These are phyloP conservation scores for Sminthopsis crassicaudata DNA, from an alignment of 2,113 vertebrate species.

Conservation along the genomic window DNA sequence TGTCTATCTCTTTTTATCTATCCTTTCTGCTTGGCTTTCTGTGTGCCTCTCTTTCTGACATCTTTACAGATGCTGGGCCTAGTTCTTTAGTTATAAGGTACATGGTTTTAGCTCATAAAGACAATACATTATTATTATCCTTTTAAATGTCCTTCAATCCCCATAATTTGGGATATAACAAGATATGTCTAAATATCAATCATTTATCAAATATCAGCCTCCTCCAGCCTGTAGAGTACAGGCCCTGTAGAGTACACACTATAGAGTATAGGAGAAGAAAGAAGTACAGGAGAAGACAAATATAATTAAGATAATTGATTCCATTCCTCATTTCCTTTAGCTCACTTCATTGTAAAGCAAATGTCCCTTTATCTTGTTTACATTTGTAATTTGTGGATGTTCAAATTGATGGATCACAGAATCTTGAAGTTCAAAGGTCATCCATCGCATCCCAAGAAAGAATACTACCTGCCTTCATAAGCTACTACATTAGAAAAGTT, in stretches of 20 bases:
- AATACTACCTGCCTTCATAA: background rate
- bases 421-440: background rate
- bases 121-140: background rate
- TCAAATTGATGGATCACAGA: background rate
- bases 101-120: conserved; percentile 14
- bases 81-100: background rate
- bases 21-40: background rate
- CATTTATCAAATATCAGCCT: background rate
- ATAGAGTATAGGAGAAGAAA: too few species aligned
- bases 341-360: background rate
- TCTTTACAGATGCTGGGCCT: background rate
- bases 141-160: background rate
- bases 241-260: too few species aligned
- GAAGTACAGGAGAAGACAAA: background rate
- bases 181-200: background rate
- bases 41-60: background rate
- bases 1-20: background rate
- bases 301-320: background rate
- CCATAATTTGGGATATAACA: background rate
- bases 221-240: too few species aligned
- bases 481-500: background rate
- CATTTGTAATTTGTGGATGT: background rate
- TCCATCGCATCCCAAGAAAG: background rate
- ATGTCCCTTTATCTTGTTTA: conserved; percentile 58
- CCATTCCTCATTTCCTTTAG: background rate